Percentiles rank a stretch among this genome's conserved stretches.
Conservation (phyloP, 2,113 vertebrate genomes). For the Oryzias curvinotus region DNA sequence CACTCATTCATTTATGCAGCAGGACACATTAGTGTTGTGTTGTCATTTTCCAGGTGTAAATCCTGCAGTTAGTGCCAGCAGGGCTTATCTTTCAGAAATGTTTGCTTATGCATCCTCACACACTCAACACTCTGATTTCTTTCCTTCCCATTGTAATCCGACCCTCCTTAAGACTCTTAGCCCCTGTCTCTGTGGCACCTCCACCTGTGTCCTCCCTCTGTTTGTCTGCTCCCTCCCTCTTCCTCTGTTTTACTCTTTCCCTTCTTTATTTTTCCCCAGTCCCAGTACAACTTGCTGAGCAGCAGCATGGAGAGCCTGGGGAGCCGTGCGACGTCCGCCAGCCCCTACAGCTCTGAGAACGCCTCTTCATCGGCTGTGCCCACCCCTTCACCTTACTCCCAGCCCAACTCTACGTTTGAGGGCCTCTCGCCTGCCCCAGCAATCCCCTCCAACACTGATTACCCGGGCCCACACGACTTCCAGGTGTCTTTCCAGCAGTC, state of each 20-base stretch:
- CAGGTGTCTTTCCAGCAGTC: conserved; percentile 99
- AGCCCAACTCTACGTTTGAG: conserved; percentile 99
- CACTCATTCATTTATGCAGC: conserved; percentile 9
- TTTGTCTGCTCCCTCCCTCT: conserved; percentile 72
- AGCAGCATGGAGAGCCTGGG: conserved; percentile 97
- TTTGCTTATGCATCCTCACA: not conserved
- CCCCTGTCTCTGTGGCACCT: conserved; percentile 66
- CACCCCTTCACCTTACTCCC: conserved; percentile 94
- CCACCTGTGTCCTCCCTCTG: conserved; percentile 81
- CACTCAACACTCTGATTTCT: conserved; percentile 14
- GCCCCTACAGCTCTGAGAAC: conserved; percentile 96
- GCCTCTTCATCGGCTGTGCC: conserved; percentile 86
- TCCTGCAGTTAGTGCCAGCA: conserved; percentile 1
- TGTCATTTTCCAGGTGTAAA: conserved; percentile 3
- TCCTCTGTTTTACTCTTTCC: conserved; percentile 68
- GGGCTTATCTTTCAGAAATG: not conserved
- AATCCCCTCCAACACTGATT: conserved; percentile 99
- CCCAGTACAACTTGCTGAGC: conserved; percentile 98
- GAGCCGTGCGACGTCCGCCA: conserved; percentile 88
- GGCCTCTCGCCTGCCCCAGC: conserved; percentile 94
- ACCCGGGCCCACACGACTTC: conserved; percentile 93
- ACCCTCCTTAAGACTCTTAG: conserved; percentile 73
- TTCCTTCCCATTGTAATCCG: conserved; percentile 79
- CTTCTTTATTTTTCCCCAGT: conserved; percentile 81
- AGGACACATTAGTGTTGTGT: not conserved